Base-by-base conservation (phyloP, 1,140 invertebrate species). In the Penaeus indicus region DNA sequence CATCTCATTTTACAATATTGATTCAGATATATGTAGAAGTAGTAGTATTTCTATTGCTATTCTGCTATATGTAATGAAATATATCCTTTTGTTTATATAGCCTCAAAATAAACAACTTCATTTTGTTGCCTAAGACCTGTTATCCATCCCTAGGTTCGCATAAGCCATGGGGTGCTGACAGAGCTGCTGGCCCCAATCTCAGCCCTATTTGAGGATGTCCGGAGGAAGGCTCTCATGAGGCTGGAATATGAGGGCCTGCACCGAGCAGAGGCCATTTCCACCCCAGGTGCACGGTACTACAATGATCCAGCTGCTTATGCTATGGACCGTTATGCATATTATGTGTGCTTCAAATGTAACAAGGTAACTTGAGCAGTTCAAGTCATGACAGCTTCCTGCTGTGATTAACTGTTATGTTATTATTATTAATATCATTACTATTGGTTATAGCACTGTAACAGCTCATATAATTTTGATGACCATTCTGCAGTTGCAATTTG, bases 311-410 rank as follows among this genome's bases (percentile, higher is more conserved):
- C 96, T 2, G 94, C 95, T 0, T 98, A 97, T 93, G 98, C 98
- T 3, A 98, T 99, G 97, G 98, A 99, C 91, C 95, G 97, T 92
- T 99, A 99, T 92, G 98, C 98, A 13, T 99, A 99, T 92, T 99
- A 99, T 92, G 97, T 99, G 22, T 99, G 98, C 92, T 98, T 95
- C 92, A 99, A 99, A 93, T 99, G 98, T 92, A 96, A 97, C 91
- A 99, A 98, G 95, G 96, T 96, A 93, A 92, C 84, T 83, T 54
- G 1, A 13, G 54, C 54, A 54, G 54, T 54, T 54, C 11, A 54
- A 54, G 54, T 54, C 54, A 54, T 16, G 54, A 54, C 54, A 54
- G 54, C 54, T 54, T 54, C 54, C 54, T 54, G 54, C 54, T 16
- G 54, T 1, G 54, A 54, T 54, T 54, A 54, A 54, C 54, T 54